Conservation (phyloP, 1,140 invertebrate species). For the Drosophila punjabiensis region DNA sequence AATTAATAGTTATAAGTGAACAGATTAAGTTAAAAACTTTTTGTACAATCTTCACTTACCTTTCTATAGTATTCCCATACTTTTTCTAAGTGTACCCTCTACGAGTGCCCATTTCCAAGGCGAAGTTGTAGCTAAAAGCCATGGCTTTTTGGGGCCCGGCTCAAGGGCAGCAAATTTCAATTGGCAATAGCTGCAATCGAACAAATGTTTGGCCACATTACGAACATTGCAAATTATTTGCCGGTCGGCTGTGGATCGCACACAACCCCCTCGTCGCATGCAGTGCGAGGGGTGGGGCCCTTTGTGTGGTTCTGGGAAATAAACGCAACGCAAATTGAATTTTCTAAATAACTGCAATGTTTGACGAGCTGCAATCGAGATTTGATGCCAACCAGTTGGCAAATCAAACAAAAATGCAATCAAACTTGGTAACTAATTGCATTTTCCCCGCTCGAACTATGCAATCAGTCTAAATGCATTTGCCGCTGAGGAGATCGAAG, state of each 20-base stretch:
- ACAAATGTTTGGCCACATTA: conserved; percentile 39
- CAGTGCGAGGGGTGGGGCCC: neutral
- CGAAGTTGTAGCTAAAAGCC: conserved; percentile 17
- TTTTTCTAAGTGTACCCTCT: neutral
- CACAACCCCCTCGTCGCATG: neutral
- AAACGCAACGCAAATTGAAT: conserved; percentile 68
- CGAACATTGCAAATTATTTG: conserved; percentile 62
- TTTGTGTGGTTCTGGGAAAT: conserved; percentile 23
- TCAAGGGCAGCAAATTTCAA: conserved; percentile 37
- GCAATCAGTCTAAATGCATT: conserved; percentile 47
- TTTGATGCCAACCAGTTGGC: conserved; percentile 37
- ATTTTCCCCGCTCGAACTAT: conserved; percentile 55
- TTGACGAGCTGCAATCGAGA: conserved; percentile 38
- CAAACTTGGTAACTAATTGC: conserved; percentile 70
- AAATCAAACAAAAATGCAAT: conserved; percentile 76
- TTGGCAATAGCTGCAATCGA: conserved; percentile 31
- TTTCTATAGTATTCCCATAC: too few relatives aligned
- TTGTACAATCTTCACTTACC: too few relatives aligned
- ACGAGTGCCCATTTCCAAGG: conserved; percentile 6
- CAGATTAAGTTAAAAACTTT: too few relatives aligned
- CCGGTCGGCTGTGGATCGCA: conserved; percentile 15
- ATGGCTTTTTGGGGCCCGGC: conserved; percentile 1
- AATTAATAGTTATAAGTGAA: too few relatives aligned
- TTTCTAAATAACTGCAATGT: conserved; percentile 72
- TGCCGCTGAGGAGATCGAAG: conserved; percentile 6